Percentiles rank a stretch among this genome's conserved stretches.
These are phyloP conservation scores for Phasia obesa DNA, from an alignment of 2,888 invertebrate genomes.

Conservation along the genomic window DNA sequence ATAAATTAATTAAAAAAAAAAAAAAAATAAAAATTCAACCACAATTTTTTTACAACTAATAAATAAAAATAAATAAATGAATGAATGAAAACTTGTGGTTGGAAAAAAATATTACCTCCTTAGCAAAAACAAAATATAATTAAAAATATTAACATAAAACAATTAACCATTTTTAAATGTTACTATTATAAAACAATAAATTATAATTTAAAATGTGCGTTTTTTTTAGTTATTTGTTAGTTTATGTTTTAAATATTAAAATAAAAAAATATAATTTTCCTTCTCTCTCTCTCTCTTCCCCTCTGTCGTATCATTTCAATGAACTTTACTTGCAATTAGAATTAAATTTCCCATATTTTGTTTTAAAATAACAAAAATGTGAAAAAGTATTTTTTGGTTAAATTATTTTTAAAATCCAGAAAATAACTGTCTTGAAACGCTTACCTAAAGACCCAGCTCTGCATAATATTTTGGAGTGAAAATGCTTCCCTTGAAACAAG, in stretches of 20 bases:
- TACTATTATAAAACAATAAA: constrained; percentile 54
- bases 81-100: constrained; percentile 46
- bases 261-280: not conserved
- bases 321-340: not conserved
- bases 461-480: too few species aligned
- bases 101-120: constrained; percentile 80
- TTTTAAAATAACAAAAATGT: too few species aligned
- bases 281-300: not conserved
- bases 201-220: constrained; percentile 60
- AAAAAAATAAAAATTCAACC: constrained; percentile 39
- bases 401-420: not conserved
- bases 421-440: too few species aligned
- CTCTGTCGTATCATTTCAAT: too few species aligned
- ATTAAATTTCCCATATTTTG: not conserved
- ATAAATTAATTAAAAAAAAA: constrained; percentile 56
- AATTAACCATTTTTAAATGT: constrained; percentile 67
- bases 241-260: constrained; percentile 61
- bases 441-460: too few species aligned
- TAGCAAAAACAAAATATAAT: constrained; percentile 77
- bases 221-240: constrained; percentile 68
- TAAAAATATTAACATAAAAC: constrained; percentile 38
- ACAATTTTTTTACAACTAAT: constrained; percentile 31
- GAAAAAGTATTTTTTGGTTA: too few species aligned
- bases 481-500: too few species aligned
- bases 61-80: not conserved